Evolutionary conservation across 2,113 vertebrate species (phyloP).

Genomic region (Brachypteracias leptosomus): DNA sequence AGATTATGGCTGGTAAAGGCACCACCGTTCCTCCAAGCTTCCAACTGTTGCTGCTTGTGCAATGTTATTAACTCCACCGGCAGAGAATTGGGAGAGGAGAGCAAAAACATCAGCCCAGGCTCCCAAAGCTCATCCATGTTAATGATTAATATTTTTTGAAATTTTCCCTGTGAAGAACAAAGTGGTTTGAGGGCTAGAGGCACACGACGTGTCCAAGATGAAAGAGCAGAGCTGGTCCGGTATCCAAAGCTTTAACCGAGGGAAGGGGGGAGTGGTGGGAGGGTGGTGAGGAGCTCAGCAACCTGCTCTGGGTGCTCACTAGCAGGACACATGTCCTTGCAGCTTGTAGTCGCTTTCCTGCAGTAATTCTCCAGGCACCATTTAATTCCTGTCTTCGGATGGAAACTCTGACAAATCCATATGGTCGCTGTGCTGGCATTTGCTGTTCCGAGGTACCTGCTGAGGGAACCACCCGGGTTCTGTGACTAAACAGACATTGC

Average conservation of each 20-base stretch:
- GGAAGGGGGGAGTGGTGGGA: not conserved
- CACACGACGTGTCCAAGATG: not conserved
- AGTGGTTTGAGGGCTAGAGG: not conserved
- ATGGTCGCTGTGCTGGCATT: not conserved
- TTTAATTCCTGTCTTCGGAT: not conserved
- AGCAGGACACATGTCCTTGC: not conserved
- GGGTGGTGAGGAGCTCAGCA: not conserved
- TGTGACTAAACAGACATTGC: not conserved
- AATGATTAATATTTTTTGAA: constrained; percentile 30
- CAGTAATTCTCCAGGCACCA: not conserved
- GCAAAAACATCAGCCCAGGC: not conserved
- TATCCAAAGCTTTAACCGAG: not conserved
- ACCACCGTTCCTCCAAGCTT: not conserved
- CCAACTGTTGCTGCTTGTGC: not conserved
- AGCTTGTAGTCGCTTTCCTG: not conserved
- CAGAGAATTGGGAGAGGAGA: not conserved
- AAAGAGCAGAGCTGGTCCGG: not conserved
- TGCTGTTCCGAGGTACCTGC: rapidly evolving
- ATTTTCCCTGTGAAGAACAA: constrained; percentile 11
- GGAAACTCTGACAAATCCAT: not conserved
- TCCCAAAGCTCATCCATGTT: constrained; percentile 28
- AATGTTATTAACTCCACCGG: not conserved
- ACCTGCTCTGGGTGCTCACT: not conserved
- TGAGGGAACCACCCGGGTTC: not conserved
- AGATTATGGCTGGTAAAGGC: not conserved